These are phyloP conservation scores for Labeo rohita DNA, from an alignment of 2,113 vertebrate species.

Conservation along the genomic window DNA sequence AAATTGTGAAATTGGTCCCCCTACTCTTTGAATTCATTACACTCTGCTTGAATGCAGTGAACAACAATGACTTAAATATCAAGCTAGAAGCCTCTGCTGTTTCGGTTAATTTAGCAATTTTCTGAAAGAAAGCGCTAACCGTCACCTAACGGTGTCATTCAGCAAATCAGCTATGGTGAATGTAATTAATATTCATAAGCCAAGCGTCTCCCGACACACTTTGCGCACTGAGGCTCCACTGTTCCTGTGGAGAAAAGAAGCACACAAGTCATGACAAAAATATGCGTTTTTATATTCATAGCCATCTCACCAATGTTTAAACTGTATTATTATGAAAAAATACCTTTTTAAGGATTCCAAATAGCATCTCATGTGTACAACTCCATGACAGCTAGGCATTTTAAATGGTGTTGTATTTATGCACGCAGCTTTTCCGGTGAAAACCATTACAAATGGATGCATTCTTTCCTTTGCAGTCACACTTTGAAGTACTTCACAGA, in stretches of 20 bases:
- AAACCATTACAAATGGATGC: not conserved
- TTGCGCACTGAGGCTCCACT: not conserved
- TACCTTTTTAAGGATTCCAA: not conserved
- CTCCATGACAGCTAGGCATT: not conserved
- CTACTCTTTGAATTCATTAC: not conserved
- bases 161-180: not conserved
- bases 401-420: not conserved
- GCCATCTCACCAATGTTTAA: not conserved
- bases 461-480: not conserved
- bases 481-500: not conserved
- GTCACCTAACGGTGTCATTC: not conserved
- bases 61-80: not conserved
- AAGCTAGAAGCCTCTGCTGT: not conserved
- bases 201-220: not conserved
- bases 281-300: not conserved
- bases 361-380: not conserved
- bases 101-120: not conserved
- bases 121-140: not conserved
- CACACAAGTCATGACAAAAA: not conserved
- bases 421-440: not conserved
- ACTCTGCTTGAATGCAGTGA: not conserved
- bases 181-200: not conserved
- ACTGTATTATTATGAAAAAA: not conserved
- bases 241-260: not conserved
- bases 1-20: not conserved